Evolutionary conservation across 2,797 vertebrate genomes (phyloP).

Genomic region (Dipus sagitta): DNA sequence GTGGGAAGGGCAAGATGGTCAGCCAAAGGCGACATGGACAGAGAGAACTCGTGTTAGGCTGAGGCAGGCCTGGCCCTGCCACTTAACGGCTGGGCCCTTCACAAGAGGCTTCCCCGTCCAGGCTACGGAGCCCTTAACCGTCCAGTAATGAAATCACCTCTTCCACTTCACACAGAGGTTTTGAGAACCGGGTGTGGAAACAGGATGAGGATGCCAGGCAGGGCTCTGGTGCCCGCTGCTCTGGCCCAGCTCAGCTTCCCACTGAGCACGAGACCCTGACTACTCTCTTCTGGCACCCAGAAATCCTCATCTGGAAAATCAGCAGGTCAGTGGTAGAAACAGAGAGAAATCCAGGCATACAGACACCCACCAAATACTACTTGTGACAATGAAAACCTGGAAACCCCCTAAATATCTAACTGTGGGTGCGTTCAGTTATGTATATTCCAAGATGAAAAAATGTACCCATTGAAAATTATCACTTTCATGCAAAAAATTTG

Average conservation of each 20-base stretch:
- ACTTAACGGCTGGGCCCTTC: rapidly evolving
- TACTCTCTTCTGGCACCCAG: neutral
- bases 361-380: too few relatives aligned
- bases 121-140: neutral
- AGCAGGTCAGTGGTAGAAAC: neutral
- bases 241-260: neutral
- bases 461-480: neutral
- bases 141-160: neutral
- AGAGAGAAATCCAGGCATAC: neutral
- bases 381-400: neutral
- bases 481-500: neutral
- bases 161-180: neutral
- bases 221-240: neutral
- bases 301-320: neutral
- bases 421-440: neutral
- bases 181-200: neutral
- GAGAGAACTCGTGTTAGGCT: rapidly evolving
- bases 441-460: neutral
- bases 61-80: neutral
- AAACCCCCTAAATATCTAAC: neutral
- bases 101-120: neutral
- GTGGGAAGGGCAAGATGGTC: neutral
- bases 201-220: neutral
- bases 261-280: neutral
- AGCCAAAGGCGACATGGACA: rapidly evolving